Conservation (phyloP, 2,113 vertebrate species). For the Maccullochella peelii region DNA sequence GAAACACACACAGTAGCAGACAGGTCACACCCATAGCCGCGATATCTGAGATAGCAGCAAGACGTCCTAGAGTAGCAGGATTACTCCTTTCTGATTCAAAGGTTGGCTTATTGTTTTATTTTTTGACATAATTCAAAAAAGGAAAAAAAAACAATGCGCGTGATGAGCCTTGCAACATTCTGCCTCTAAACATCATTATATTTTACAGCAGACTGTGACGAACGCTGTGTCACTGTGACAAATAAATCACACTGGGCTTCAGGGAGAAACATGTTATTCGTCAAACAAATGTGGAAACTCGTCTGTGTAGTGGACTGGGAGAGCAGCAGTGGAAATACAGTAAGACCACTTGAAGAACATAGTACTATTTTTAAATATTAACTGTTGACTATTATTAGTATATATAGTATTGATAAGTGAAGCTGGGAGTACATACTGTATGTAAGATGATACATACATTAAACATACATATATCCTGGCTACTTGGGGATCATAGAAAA, state of each 20-base stretch:
- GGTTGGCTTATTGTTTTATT: constrained; percentile 20
- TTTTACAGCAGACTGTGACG: constrained; percentile 56
- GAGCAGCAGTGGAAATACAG: constrained; percentile 8
- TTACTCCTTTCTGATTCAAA: constrained; percentile 6
- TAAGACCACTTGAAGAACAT: constrained; percentile 5
- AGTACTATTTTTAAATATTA: constrained; percentile 11
- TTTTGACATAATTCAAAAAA: constrained; percentile 13
- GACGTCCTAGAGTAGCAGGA: not conserved
- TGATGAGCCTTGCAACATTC: constrained; percentile 49
- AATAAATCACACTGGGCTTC: constrained; percentile 58
- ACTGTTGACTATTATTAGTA: not conserved
- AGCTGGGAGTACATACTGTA: not conserved
- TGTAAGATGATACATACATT: not conserved
- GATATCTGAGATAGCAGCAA: constrained; percentile 7
- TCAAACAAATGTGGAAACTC: constrained; percentile 44
- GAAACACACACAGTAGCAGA: constrained; percentile 25
- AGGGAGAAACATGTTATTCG: constrained; percentile 49
- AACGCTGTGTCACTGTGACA: constrained; percentile 55
- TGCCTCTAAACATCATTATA: constrained; percentile 55
- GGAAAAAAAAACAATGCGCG: not conserved
- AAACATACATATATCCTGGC: not conserved
- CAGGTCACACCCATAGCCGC: constrained; percentile 14
- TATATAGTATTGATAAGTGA: not conserved
- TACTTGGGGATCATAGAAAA: not conserved
- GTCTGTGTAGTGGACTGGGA: constrained; percentile 13